Conservation (phyloP, 2,888 invertebrate genomes). For the Hetaerina titia region DNA sequence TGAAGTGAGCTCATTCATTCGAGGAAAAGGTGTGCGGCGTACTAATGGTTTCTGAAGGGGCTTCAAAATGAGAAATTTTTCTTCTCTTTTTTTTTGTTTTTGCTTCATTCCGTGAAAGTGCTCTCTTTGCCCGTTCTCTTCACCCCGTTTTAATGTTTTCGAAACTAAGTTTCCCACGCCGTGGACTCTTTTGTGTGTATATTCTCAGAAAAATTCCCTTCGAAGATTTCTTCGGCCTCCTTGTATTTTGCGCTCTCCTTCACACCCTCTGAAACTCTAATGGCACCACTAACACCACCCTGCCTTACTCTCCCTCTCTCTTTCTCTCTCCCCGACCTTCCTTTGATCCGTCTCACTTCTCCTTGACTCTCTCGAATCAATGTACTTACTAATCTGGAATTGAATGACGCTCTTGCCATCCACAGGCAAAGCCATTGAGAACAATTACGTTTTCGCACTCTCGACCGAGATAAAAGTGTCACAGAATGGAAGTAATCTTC, state of each 20-base stretch:
- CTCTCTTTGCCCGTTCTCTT: neutral
- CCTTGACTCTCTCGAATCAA: neutral
- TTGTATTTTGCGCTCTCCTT: neutral
- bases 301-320: neutral
- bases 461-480: neutral
- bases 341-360: neutral
- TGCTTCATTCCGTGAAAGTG: neutral
- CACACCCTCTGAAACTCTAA: neutral
- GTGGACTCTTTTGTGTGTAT: neutral
- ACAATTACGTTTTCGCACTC: neutral
- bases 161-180: neutral
- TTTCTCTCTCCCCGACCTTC: neutral
- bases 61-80: neutral
- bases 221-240: neutral
- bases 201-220: neutral
- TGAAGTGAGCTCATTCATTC: conserved; percentile 26
- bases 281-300: neutral
- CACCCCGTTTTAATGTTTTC: neutral
- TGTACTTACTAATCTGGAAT: neutral
- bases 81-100: neutral
- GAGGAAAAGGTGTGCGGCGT: neutral
- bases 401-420: no score
- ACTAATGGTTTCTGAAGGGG: conserved; percentile 3
- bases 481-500: neutral
- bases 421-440: neutral